Conservation (phyloP, 2,797 vertebrate genomes). For the Clarias fuscus region DNA sequence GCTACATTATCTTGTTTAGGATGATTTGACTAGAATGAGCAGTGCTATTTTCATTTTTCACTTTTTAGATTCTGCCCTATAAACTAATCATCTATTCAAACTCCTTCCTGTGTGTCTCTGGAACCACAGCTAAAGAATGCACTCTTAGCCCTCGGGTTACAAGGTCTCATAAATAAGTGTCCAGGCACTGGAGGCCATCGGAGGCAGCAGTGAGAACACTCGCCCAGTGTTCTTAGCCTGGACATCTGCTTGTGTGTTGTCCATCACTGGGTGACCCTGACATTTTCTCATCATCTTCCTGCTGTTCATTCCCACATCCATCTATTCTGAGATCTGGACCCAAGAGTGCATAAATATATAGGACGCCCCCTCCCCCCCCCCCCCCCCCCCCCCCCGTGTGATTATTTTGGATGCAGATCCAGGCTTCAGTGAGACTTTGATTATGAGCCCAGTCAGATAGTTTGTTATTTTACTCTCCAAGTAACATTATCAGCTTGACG, state of each 20-base stretch:
- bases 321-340: slow-evolving; percentile 35
- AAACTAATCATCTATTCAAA: neutral
- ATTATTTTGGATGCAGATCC: slow-evolving; percentile 34
- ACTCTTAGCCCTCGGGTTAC: slow-evolving; percentile 30
- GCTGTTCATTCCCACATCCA: slow-evolving; percentile 35
- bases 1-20: neutral
- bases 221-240: slow-evolving; percentile 41
- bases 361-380: too few species aligned
- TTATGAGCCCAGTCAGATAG: slow-evolving; percentile 9
- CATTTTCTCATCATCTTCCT: slow-evolving; percentile 50
- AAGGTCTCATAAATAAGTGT: slow-evolving; percentile 42
- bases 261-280: slow-evolving; percentile 29
- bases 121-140: slow-evolving; percentile 51
- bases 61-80: neutral
- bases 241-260: slow-evolving; percentile 44
- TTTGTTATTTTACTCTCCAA: slow-evolving; percentile 25
- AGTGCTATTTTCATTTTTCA: neutral
- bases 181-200: slow-evolving; percentile 33
- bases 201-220: slow-evolving; percentile 44
- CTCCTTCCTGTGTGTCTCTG: slow-evolving; percentile 29
- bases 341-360: slow-evolving; percentile 31
- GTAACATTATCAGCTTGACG: slow-evolving; percentile 20
- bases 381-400: neutral
- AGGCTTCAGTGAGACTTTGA: slow-evolving; percentile 8
- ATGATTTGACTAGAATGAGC: neutral